phyloP scores from a whole-genome alignment of 2,113 vertebrate genomes.

The Forbesichthys agassizii region DNA sequence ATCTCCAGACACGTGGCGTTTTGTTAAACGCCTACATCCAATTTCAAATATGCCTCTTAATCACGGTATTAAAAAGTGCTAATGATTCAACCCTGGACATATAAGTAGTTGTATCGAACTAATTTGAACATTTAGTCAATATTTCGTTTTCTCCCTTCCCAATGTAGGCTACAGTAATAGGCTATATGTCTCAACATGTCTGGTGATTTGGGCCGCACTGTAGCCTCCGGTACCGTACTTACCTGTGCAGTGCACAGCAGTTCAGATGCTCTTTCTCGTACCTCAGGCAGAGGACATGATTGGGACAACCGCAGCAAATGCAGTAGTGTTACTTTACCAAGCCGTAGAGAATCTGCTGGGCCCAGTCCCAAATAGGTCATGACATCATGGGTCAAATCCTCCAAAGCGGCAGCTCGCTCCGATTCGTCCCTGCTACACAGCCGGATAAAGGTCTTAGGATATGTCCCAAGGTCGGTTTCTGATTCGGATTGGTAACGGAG shows the following conservation, averaged over 20 bases:
- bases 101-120: too few species aligned
- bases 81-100: too few species aligned
- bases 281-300: slow-evolving; percentile 66
- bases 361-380: slow-evolving; percentile 34
- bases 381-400: slow-evolving; percentile 56
- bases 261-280: slow-evolving; percentile 45
- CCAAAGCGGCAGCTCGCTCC: slow-evolving; percentile 63
- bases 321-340: slow-evolving; percentile 60
- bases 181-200: not conserved
- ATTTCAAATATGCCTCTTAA: too few species aligned
- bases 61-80: too few species aligned
- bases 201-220: not conserved
- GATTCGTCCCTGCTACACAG: slow-evolving; percentile 65
- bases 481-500: slow-evolving; percentile 38
- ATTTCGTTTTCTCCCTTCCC: not conserved
- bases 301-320: slow-evolving; percentile 65
- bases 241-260: slow-evolving; percentile 69
- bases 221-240: not conserved
- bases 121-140: too few species aligned
- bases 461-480: slow-evolving; percentile 35
- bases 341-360: slow-evolving; percentile 32
- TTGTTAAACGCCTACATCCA: not conserved
- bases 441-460: slow-evolving; percentile 43
- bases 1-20: not conserved
- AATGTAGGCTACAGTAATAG: too few species aligned